phyloP scores from a whole-genome alignment of 2,888 invertebrate species.

The Hylaea fasciaria region DNA sequence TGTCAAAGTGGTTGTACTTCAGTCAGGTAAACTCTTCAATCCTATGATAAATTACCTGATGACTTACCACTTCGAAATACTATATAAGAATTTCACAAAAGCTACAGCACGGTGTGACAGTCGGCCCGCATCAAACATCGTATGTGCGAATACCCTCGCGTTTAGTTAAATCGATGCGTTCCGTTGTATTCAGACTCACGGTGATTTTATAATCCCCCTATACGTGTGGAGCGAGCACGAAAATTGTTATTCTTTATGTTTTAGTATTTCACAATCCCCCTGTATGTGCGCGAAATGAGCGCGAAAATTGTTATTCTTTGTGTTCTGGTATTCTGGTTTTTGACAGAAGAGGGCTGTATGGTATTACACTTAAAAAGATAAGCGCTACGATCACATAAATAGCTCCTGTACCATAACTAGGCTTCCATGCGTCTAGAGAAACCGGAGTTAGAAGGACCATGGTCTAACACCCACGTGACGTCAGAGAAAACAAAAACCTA shows the following conservation, averaged over 20 bases:
- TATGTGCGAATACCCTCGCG: constrained; percentile 67
- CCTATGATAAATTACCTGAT: too few species aligned
- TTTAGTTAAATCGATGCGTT: constrained; percentile 76
- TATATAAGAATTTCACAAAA: not conserved
- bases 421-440: too few species aligned
- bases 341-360: not conserved
- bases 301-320: constrained; percentile 29
- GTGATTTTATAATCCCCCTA: constrained; percentile 74
- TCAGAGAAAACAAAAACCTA: too few species aligned
- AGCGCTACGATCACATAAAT: too few species aligned
- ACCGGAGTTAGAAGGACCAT: too few species aligned
- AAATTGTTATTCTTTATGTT: constrained; percentile 29
- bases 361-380: not conserved
- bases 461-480: too few species aligned
- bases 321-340: constrained; percentile 26
- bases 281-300: constrained; percentile 45
- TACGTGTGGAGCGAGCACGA: constrained; percentile 44
- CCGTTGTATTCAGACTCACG: constrained; percentile 62
- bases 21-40: too few species aligned
- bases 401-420: not conserved
- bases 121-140: constrained; percentile 52
- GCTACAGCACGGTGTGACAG: constrained; percentile 60
- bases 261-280: constrained; percentile 52
- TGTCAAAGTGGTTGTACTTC: not conserved
- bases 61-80: too few species aligned